Percentiles rank a stretch among this genome's conserved stretches.
phyloP scores from a whole-genome alignment of 2,797 vertebrate genomes.

The Sebastolobus altivelis region DNA sequence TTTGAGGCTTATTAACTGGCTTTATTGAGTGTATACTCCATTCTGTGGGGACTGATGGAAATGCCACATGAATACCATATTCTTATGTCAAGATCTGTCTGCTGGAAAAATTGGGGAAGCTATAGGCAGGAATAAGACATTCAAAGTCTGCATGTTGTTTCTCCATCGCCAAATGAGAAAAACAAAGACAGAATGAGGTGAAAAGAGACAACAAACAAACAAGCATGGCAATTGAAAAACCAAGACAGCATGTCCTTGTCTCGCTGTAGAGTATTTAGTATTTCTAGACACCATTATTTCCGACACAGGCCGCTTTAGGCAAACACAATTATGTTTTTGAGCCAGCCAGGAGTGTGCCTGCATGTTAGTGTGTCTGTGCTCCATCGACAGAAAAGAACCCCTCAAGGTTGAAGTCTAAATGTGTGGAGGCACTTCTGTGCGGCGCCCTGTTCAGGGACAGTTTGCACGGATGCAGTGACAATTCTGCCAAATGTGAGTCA shows the following conservation, averaged over 20 bases:
- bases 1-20: not conserved
- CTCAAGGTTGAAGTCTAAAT: constrained; percentile 25
- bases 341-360: not conserved
- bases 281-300: constrained; percentile 9
- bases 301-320: not conserved
- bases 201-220: constrained; percentile 11
- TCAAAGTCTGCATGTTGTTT: not conserved
- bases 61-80: not conserved
- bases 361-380: constrained; percentile 17
- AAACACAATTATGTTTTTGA: constrained; percentile 23
- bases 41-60: not conserved
- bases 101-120: constrained; percentile 12
- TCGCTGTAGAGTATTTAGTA: not conserved
- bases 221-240: constrained; percentile 3
- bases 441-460: constrained; percentile 17
- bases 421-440: not conserved
- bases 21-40: not conserved
- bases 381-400: constrained; percentile 7
- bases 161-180: constrained; percentile 1
- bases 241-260: not conserved
- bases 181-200: not conserved
- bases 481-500: constrained; percentile 29
- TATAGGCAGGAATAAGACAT: not conserved
- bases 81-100: constrained; percentile 11
- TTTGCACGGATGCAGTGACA: constrained; percentile 6